These are phyloP conservation scores for Myopa tessellatipennis DNA, from an alignment of 2,888 invertebrate genomes.

Conservation along the genomic window DNA sequence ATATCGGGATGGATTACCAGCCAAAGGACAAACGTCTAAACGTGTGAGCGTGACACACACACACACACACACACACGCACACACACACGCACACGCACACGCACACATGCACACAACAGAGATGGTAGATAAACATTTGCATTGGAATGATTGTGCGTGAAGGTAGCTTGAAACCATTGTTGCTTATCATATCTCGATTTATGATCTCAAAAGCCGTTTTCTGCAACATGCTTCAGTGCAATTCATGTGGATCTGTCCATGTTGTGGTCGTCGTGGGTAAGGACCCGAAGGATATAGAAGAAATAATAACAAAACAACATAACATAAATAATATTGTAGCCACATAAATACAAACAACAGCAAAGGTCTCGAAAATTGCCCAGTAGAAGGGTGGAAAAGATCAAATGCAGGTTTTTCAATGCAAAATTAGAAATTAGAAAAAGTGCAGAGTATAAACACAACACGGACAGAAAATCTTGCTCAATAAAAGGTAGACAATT, in stretches of 20 bases:
- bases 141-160: conserved; percentile 33
- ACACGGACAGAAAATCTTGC: no score
- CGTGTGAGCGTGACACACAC: background rate
- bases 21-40: background rate
- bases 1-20: background rate
- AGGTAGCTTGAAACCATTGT: conserved; percentile 18
- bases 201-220: background rate
- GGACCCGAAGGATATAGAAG: no score
- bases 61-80: background rate
- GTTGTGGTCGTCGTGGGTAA: conserved; percentile 15
- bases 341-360: no score
- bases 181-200: conserved; percentile 2
- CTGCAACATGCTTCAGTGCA: background rate
- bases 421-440: no score
- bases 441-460: no score
- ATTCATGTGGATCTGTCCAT: background rate
- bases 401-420: no score
- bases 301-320: no score
- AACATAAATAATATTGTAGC: no score
- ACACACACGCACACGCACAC: background rate
- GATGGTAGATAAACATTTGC: conserved; percentile 22
- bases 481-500: no score
- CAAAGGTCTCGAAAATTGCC: no score
- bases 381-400: no score
- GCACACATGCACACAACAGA: background rate